Evolutionary conservation across 2,888 invertebrate species (phyloP).

Genomic region (Hypsopygia costalis): DNA sequence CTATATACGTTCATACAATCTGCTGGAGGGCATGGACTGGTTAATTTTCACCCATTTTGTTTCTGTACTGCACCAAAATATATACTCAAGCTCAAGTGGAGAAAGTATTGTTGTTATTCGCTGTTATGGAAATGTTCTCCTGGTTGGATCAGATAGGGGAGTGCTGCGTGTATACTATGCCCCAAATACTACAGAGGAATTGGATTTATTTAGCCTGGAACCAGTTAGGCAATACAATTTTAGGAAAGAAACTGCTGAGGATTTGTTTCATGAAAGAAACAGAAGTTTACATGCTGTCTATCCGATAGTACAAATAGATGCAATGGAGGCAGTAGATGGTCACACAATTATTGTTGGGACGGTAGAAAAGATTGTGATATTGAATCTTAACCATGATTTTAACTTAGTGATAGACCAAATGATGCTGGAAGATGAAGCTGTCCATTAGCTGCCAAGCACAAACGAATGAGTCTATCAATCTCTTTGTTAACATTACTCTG

Average conservation of each 20-base stretch:
- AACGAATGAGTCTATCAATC: too few relatives aligned
- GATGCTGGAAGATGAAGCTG: too few relatives aligned
- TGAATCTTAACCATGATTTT: constrained; percentile 46
- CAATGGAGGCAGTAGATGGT: constrained; percentile 43
- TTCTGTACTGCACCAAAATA: constrained; percentile 31
- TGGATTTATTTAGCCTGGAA: constrained; percentile 42
- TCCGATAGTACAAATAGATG: constrained; percentile 54
- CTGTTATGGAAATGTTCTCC: constrained; percentile 54
- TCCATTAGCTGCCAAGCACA: too few relatives aligned
- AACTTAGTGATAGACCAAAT: too few relatives aligned
- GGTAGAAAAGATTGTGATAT: constrained; percentile 56
- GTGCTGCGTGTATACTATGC: constrained; percentile 51
- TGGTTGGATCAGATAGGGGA: constrained; percentile 57
- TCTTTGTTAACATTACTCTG: too few relatives aligned
- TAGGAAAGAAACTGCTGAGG: constrained; percentile 43
- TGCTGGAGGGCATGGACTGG: constrained; percentile 58
- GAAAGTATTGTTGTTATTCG: constrained; percentile 45
- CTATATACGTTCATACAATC: constrained; percentile 35
- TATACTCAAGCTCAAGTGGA: constrained; percentile 42
- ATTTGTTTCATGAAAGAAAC: too few relatives aligned
- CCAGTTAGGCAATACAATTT: constrained; percentile 58
- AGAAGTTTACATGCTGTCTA: too few relatives aligned
- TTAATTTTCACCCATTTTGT: constrained; percentile 50
- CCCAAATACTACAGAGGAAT: constrained; percentile 39
- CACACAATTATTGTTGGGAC: constrained; percentile 56